Base-by-base conservation (phyloP, 2,113 vertebrate genomes). In the Semicossyphus pulcher region DNA sequence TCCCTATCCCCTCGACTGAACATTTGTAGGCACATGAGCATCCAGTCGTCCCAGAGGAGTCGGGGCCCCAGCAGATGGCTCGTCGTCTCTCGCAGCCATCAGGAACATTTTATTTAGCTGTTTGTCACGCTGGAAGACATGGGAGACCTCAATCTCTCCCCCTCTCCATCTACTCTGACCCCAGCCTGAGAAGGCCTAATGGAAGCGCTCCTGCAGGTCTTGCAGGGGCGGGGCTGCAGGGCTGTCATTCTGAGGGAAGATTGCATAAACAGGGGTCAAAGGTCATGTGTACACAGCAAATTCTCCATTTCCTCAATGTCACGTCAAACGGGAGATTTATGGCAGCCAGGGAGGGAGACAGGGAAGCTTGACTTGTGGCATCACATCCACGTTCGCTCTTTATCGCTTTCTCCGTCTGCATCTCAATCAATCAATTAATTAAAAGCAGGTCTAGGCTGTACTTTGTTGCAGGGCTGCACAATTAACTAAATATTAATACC, bases 281-380 rank as follows among this genome's bases (percentile, higher is more conserved):
- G 81, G 76, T 86, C 67, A 56, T 87, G 83, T 92, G 91, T 87
- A 84, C 88, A 26, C 80, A 73, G 70, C 67, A 63, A 73, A 81
- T 88, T 66, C 80, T 76, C 76, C 61, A 83, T 86, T 88, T 84
- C 80, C 84, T 37, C 72, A 52, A 26, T 62, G 80, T 81, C 77
- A 63, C 14, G 56, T 88, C 69, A 76, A 57, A 39, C 18, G 15
- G 62, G 63, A 81, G 80, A 86, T 72, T 31, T 63, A 78, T 80
- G 45, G 76, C 45, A 36, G 52, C 49, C 18, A 2, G 26, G 18
- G 32, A 42, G 14, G 44, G 42, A 56, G 37, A 53, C 16, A 26
- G 39, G 21, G 21, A 80, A 53, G 42, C 37, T 23, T 58, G 49
- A 76, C 61, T 41, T 72, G 54, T 59, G 1, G 45, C 10, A 1